Percentiles rank a stretch among this genome's conserved stretches.
These are phyloP conservation scores for Eudemis profundana DNA, from an alignment of 2,888 invertebrate genomes.

Conservation along the genomic window DNA sequence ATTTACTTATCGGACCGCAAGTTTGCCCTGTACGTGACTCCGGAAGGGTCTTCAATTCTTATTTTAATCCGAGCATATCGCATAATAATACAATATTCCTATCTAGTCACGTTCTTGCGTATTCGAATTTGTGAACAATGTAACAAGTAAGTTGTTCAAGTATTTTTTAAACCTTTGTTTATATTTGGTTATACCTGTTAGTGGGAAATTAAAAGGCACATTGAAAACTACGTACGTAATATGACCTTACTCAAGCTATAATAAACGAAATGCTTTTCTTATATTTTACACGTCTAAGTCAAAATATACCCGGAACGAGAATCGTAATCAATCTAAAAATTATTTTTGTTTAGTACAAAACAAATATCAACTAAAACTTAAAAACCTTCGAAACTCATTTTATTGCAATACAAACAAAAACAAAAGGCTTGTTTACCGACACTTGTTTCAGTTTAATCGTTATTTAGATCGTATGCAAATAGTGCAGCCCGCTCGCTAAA, in stretches of 20 bases:
- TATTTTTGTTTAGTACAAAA: no score
- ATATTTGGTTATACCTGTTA: neutral
- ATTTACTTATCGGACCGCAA: conserved; percentile 54
- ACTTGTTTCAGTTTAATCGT: neutral
- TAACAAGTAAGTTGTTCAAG: conserved; percentile 3
- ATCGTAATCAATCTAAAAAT: no score
- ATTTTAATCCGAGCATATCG: conserved; percentile 26
- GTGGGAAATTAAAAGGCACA: neutral
- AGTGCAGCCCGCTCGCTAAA: neutral
- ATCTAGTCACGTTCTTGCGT: conserved; percentile 13
- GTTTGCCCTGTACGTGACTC: conserved; percentile 47
- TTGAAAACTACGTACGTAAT: no score
- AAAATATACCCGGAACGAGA: no score
- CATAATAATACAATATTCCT: conserved; percentile 23
- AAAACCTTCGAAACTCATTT: neutral
- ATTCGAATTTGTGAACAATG: conserved; percentile 8
- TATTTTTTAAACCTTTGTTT: neutral
- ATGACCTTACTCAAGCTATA: no score
- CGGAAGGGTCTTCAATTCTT: conserved; percentile 40
- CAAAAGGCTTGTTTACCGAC: neutral
- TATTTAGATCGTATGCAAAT: neutral
- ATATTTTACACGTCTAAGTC: no score
- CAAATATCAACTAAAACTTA: no score
- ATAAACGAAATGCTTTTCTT: no score
- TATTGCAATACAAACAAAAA: neutral